A percentile compares a stretch with the other conserved stretches of the same genome.
Conservation (phyloP, 2,888 invertebrate genomes). For the Nemurella pictetii region DNA sequence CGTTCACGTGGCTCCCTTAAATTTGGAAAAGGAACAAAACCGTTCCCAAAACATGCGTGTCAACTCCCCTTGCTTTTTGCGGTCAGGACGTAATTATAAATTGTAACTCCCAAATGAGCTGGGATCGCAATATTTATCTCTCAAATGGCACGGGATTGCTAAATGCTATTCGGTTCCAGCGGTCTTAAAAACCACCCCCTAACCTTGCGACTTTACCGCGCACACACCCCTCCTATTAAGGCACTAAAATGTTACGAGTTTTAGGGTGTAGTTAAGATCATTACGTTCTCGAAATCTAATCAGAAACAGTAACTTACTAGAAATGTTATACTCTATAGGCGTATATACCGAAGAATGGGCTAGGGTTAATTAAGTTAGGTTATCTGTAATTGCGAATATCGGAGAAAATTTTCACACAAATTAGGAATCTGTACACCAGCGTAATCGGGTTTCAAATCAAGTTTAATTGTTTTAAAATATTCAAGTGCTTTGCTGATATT, state of each 20-base stretch:
- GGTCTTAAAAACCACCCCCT: neutral
- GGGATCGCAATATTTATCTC: constrained; percentile 20
- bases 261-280: constrained; percentile 22
- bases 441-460: neutral
- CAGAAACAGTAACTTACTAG: neutral
- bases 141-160: neutral
- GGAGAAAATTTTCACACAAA: neutral
- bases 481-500: neutral
- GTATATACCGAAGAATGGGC: neutral
- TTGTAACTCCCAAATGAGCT: constrained; percentile 11
- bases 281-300: neutral
- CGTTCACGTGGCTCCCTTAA: neutral
- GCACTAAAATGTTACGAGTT: constrained; percentile 35
- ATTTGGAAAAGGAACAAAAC: neutral
- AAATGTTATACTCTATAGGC: neutral
- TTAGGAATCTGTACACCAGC: neutral
- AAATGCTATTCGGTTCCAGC: neutral
- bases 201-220: constrained; percentile 7
- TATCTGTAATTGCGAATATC: neutral
- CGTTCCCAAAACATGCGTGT: neutral
- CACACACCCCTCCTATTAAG: constrained; percentile 2
- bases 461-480: neutral
- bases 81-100: constrained; percentile 27
- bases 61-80: neutral
- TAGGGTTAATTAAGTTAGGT: neutral